Percentiles rank a stretch among this genome's conserved stretches.
These are phyloP conservation scores for Clarias magur DNA, from an alignment of 2,113 vertebrate species.

Conservation along the genomic window DNA sequence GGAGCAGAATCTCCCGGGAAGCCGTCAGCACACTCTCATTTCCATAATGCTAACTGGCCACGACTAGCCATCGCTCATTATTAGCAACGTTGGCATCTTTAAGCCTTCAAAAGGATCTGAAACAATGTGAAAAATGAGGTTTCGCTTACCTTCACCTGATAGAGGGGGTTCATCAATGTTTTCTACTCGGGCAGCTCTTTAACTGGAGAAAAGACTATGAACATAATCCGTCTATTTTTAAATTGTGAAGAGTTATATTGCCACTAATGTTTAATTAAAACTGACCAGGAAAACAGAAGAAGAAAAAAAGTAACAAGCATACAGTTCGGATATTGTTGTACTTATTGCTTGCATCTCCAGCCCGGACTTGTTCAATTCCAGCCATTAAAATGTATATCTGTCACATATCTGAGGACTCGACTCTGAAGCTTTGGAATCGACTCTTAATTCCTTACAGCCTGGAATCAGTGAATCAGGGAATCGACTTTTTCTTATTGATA, in stretches of 20 bases:
- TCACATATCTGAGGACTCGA: neutral
- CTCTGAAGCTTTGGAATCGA: neutral
- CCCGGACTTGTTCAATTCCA: neutral
- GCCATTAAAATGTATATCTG: neutral
- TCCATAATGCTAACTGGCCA: slow-evolving; percentile 33
- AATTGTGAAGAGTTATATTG: neutral
- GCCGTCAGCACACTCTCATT: slow-evolving; percentile 28
- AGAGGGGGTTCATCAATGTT: neutral
- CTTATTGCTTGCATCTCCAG: neutral
- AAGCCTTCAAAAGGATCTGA: neutral
- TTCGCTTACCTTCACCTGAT: neutral
- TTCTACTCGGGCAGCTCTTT: neutral
- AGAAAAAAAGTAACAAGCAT: too few species aligned
- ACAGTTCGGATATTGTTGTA: too few species aligned
- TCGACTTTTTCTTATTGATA: neutral
- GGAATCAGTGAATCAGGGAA: neutral
- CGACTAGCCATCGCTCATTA: slow-evolving; percentile 15
- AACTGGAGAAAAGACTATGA: neutral
- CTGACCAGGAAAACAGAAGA: too few species aligned
- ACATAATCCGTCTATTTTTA: neutral
- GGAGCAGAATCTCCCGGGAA: slow-evolving; percentile 28
- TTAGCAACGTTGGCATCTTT: slow-evolving; percentile 13
- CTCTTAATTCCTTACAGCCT: neutral
- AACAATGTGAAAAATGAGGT: neutral
- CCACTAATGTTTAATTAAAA: neutral